Percentiles rank a stretch among this genome's conserved stretches.
phyloP scores from a whole-genome alignment of 2,888 invertebrate genomes.

The Agonopterix subpropinquella region DNA sequence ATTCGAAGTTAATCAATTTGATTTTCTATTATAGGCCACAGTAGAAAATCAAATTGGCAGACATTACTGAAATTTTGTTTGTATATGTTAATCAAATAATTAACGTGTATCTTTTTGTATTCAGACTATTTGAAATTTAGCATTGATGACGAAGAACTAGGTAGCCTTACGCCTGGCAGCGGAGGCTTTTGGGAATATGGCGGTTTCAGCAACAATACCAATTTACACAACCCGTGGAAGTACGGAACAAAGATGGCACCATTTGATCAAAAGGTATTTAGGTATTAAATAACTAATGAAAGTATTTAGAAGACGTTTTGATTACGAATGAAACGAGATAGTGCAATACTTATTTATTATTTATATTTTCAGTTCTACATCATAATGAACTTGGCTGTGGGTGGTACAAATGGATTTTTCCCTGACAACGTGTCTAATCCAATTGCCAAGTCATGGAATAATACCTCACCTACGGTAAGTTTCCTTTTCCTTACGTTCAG shows the following conservation, averaged over 20 bases:
- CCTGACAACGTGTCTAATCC: conserved; percentile 76
- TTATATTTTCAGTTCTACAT: conserved; percentile 67
- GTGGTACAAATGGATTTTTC: conserved; percentile 79
- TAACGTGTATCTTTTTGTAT: neutral
- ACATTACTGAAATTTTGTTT: too few species aligned
- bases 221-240: conserved; percentile 74
- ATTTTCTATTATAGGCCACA: too few species aligned
- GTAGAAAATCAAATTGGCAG: too few species aligned
- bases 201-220: conserved; percentile 56
- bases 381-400: conserved; percentile 80
- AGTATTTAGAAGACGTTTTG: too few species aligned
- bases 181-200: conserved; percentile 82
- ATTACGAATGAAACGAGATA: too few species aligned
- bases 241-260: conserved; percentile 78
- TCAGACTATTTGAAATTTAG: conserved; percentile 62
- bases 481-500: too few species aligned
- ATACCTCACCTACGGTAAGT: conserved; percentile 68
- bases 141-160: conserved; percentile 71
- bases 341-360: too few species aligned
- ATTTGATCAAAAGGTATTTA: conserved; percentile 75
- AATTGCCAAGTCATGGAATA: conserved; percentile 77
- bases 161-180: conserved; percentile 62
- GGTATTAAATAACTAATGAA: conserved; percentile 17
- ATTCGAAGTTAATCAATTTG: too few species aligned
- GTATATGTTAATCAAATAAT: too few species aligned